phyloP scores from a whole-genome alignment of 1,140 invertebrate species.

The Cherax destructor region DNA sequence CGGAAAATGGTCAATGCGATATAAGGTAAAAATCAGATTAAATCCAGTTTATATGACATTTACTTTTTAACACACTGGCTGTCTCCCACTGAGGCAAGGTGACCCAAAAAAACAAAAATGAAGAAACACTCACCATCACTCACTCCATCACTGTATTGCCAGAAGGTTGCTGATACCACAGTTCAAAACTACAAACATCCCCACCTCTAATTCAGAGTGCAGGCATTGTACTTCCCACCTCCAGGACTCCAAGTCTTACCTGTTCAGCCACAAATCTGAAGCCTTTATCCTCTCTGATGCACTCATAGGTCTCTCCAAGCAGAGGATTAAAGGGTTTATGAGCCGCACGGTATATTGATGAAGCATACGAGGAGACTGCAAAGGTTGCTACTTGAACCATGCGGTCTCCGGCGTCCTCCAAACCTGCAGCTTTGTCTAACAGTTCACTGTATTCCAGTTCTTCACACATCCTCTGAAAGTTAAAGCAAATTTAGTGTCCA shows the following conservation, averaged over 20 bases:
- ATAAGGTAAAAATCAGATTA: too few relatives aligned
- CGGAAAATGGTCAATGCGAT: too few relatives aligned
- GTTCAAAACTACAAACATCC: too few relatives aligned
- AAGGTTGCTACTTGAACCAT: slow-evolving; percentile 88
- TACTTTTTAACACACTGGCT: too few relatives aligned
- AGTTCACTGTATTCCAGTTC: slow-evolving; percentile 90
- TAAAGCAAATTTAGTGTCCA: background rate
- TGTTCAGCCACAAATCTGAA: slow-evolving; percentile 86
- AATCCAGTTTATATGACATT: too few relatives aligned
- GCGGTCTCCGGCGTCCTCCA: slow-evolving; percentile 82
- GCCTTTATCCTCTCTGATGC: slow-evolving; percentile 84
- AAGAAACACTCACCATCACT: too few relatives aligned
- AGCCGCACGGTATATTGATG: slow-evolving; percentile 85
- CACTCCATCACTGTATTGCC: too few relatives aligned
- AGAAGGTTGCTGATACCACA: too few relatives aligned
- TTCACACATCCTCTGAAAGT: slow-evolving; percentile 84
- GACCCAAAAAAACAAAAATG: too few relatives aligned
- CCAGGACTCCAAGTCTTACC: slow-evolving; percentile 74
- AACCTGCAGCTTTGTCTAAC: slow-evolving; percentile 83
- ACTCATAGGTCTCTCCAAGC: slow-evolving; percentile 90
- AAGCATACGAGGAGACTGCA: slow-evolving; percentile 88
- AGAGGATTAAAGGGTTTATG: slow-evolving; percentile 93
- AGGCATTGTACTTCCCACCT: too few relatives aligned
- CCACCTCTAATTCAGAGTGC: too few relatives aligned
- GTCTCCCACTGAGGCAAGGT: too few relatives aligned